These are phyloP conservation scores for Aurelia coerulea DNA, from an alignment of 30 jellyfish, hydroid and myxozoan species.

Conservation along the genomic window DNA sequence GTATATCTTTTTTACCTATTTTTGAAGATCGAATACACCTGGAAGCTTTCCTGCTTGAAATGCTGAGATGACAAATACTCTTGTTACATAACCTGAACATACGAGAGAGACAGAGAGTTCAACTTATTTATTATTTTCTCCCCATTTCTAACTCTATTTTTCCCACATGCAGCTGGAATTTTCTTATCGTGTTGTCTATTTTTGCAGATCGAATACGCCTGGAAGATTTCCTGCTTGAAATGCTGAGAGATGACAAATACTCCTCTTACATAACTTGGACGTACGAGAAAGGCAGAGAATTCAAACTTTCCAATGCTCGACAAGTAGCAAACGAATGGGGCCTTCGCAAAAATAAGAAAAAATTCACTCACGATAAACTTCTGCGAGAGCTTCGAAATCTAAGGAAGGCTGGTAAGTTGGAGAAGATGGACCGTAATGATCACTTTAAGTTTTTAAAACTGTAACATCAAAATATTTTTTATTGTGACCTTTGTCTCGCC, in stretches of 20 bases:
- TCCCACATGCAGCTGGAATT: too few relatives aligned
- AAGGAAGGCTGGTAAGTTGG: slow-evolving; percentile 12
- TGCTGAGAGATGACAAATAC: slow-evolving; percentile 10
- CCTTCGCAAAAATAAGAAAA: slow-evolving; percentile 2
- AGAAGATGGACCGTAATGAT: slow-evolving; percentile 19
- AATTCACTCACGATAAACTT: slow-evolving; percentile 42
- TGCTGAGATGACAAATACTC: too few relatives aligned
- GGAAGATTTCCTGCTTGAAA: slow-evolving; percentile 9
- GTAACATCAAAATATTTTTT: too few relatives aligned
- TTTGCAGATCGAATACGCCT: slow-evolving; percentile 7
- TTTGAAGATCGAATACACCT: too few relatives aligned
- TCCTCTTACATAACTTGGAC: slow-evolving; percentile 51
- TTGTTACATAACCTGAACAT: too few relatives aligned
- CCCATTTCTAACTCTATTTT: too few relatives aligned
- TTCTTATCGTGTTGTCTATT: background rate
- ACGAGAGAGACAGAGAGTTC: too few relatives aligned
- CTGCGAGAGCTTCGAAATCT: slow-evolving; percentile 42
- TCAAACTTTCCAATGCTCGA: slow-evolving; percentile 38
- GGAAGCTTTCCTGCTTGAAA: too few relatives aligned
- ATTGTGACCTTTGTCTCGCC: too few relatives aligned
- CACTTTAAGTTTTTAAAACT: slow-evolving; percentile 8
- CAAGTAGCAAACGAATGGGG: slow-evolving; percentile 57
- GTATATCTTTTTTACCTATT: too few relatives aligned
- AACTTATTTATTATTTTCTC: too few relatives aligned
- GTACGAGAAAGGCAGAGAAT: slow-evolving; percentile 29